A percentile compares a stretch with the other conserved stretches of the same genome.
phyloP scores from a whole-genome alignment of 2,113 vertebrate genomes.

The Eolophus roseicapilla region DNA sequence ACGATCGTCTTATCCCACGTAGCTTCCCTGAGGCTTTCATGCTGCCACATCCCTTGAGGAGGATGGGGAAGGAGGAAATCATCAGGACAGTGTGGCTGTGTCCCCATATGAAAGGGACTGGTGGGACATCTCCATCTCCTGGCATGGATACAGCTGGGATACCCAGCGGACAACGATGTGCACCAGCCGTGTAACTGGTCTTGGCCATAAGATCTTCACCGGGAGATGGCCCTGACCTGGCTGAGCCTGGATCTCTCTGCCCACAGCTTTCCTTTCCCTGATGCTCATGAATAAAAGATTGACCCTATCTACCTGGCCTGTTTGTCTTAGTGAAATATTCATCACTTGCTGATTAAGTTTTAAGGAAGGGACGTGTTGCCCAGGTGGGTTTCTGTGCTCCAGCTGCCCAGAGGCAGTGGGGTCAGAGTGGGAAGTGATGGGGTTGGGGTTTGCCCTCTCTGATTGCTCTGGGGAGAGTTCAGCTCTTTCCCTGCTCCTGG shows the following conservation, averaged over 20 bases:
- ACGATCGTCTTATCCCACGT: accelerated
- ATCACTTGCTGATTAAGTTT: conserved; percentile 64
- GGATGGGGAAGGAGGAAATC: neutral
- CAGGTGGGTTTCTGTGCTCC: neutral
- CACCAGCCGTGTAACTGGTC: neutral
- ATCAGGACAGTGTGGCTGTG: neutral
- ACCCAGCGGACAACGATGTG: neutral
- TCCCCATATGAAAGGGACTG: neutral
- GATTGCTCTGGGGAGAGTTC: neutral
- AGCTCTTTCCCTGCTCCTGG: neutral
- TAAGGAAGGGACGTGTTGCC: conserved; percentile 28
- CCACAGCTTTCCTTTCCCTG: neutral
- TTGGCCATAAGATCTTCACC: neutral
- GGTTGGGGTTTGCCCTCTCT: neutral
- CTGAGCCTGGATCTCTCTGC: neutral
- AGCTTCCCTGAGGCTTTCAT: neutral
- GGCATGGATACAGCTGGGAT: neutral
- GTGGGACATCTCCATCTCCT: neutral
- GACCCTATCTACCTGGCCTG: conserved; percentile 51
- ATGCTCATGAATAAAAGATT: conserved; percentile 55
- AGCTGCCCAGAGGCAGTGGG: neutral
- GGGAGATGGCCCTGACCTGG: no score
- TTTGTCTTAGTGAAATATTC: conserved; percentile 67
- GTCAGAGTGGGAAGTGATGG: accelerated
- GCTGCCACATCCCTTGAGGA: neutral